Evolutionary conservation across 2,113 vertebrate species (phyloP).

Genomic region (Cariama cristata): DNA sequence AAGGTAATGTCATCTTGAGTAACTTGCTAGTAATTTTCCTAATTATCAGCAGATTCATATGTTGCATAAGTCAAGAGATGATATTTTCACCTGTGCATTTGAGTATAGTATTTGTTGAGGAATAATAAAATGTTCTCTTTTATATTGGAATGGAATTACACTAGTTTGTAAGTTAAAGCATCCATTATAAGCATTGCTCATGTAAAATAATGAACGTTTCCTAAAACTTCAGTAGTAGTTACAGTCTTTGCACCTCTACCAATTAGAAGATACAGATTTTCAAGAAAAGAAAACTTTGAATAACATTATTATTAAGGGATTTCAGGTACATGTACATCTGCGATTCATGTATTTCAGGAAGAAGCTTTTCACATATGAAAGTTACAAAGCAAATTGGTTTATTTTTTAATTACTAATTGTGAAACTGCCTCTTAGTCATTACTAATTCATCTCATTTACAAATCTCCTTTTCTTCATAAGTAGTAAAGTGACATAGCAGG

Average conservation of each 20-base stretch:
- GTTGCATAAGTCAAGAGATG: neutral
- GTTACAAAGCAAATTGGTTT: neutral
- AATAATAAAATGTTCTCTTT: neutral
- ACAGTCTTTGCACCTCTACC: neutral
- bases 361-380: neutral
- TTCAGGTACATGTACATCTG: neutral
- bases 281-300: neutral
- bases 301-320: neutral
- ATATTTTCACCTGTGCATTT: neutral
- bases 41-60: neutral
- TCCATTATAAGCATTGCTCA: neutral
- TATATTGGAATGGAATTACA: neutral
- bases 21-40: neutral
- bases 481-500: neutral
- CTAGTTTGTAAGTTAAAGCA: neutral
- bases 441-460: neutral
- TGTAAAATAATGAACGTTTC: neutral
- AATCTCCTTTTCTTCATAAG: neutral
- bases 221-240: neutral
- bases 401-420: neutral
- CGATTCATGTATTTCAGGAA: neutral
- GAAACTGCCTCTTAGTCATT: neutral
- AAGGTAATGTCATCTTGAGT: constrained; percentile 81
- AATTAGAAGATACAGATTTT: neutral
- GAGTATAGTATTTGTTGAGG: neutral